Evolutionary conservation across 2,797 vertebrate genomes (phyloP).

Genomic region (Sebastes kiyomatsui): DNA sequence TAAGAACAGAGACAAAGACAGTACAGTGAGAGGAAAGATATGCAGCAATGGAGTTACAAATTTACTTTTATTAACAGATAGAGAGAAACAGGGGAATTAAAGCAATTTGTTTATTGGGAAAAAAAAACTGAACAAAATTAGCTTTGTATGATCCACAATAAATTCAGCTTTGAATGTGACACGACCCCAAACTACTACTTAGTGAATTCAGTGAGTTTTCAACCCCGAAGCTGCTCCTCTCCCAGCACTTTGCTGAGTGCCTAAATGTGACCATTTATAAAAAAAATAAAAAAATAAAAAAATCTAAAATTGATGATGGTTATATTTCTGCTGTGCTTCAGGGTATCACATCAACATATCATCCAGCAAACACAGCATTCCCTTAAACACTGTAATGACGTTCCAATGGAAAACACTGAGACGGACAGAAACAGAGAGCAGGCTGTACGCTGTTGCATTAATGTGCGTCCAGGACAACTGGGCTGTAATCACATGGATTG

Average conservation of each 20-base stretch:
- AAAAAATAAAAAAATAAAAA: neutral
- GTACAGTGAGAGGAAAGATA: neutral
- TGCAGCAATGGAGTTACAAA: neutral
- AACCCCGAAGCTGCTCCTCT: neutral
- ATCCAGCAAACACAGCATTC: conserved; percentile 3
- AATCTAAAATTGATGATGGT: conserved; percentile 13
- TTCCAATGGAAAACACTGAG: neutral
- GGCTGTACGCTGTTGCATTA: neutral
- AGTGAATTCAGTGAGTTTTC: neutral
- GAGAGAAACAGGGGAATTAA: too few species aligned
- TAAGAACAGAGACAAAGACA: neutral
- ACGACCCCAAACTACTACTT: neutral
- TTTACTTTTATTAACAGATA: neutral
- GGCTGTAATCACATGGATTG: neutral
- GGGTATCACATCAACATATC: conserved; percentile 1
- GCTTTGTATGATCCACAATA: neutral
- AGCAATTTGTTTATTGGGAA: too few species aligned
- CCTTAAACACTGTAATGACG: neutral
- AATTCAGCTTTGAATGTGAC: neutral
- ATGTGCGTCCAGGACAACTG: neutral
- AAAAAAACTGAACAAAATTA: neutral
- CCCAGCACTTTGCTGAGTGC: neutral
- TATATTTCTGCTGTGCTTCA: conserved; percentile 20
- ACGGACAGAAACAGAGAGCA: neutral
- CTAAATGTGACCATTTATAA: neutral